phyloP scores from a whole-genome alignment of 2,113 vertebrate genomes.

The Plestiodon gilberti region DNA sequence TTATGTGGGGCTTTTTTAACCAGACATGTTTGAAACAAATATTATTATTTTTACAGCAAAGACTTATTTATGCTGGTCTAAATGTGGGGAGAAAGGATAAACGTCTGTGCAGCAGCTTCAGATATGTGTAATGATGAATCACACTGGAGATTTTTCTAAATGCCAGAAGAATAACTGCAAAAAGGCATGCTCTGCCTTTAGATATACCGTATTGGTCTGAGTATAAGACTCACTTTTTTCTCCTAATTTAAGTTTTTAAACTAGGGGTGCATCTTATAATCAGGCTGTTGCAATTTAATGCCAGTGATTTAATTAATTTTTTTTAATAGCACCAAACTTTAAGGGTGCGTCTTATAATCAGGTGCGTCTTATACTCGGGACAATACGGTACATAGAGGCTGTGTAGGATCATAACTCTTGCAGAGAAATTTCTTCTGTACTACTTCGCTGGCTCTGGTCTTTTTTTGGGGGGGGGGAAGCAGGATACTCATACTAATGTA shows the following conservation, averaged over 20 bases:
- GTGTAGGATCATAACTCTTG: background rate
- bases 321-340: no score
- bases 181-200: background rate
- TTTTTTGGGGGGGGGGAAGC: background rate
- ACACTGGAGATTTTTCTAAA: background rate
- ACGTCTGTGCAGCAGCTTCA: background rate
- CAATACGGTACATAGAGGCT: background rate
- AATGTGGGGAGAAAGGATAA: constrained; percentile 2
- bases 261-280: no score
- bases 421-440: background rate
- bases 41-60: background rate
- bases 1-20: background rate
- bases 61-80: background rate
- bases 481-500: background rate
- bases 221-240: no score
- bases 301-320: no score
- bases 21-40: background rate
- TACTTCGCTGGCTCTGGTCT: background rate
- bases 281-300: no score
- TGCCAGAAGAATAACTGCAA: background rate
- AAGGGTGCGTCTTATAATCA: no score
- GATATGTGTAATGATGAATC: background rate
- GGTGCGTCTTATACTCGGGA: no score
- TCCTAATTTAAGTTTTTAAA: no score
- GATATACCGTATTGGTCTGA: no score